Base-by-base conservation (phyloP, 2,797 vertebrate genomes). In the Emydoidea blandingii region DNA sequence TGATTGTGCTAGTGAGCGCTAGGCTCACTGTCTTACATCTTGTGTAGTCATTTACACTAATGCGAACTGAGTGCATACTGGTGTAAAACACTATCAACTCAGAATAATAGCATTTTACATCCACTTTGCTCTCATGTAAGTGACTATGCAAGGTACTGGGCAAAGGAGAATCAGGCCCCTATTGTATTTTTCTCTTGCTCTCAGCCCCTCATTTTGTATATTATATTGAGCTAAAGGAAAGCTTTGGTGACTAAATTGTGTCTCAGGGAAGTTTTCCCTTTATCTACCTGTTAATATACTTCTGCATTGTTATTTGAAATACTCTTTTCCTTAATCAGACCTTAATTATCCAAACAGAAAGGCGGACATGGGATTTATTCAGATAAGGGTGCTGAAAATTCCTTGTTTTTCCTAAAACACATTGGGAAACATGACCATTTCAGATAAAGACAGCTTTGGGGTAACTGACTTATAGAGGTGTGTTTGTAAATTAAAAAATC, bases 281-380 rank as follows among this genome's bases (percentile, higher is more conserved):
- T 49, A 31, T 12, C 74, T 47, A 27, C 21, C 68, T 12, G 10
- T 62, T 41, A 23, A 10, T 72, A 72, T 9, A 72, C 68, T 72
- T 72, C 9, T 41, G 37, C 68, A 72, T 41, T 65, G 76, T 47
- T 79, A 86, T 80, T 44, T 21, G 25, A 80, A 85, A 92, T 72
- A 8, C 41, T 84, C 86, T 86, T 89, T 50, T 82, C 88, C 91
- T 80, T 57, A 90, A 92, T 0, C 31, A 79, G 91, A 91, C 84
- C 82, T 68, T 94, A 93, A 95, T 92, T 95, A 94, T 8, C 37
- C 44, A 74, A 8, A 50, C 34, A 7, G 15, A 84, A 65, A 88
- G 81, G 2, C 57, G 3, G 92, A 1, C 6, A 52, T 31, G 83
- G 62, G n/a, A 91, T 79, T 94, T 97, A 86, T 94, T n/a, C 57